phyloP scores from a whole-genome alignment of 2,113 vertebrate species.

The Oplegnathus fasciatus region DNA sequence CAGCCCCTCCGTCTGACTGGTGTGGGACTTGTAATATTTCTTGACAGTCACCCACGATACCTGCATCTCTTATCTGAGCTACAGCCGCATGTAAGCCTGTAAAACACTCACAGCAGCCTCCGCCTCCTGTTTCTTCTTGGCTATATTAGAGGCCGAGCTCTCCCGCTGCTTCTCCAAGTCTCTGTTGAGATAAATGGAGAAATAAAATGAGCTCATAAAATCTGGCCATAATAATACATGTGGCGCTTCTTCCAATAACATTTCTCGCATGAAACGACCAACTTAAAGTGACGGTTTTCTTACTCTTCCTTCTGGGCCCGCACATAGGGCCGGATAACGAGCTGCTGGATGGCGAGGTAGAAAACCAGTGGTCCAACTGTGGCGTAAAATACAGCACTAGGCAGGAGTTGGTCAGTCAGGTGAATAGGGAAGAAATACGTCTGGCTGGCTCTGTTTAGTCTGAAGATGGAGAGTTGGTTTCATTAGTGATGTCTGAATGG shows the following conservation, averaged over 20 bases:
- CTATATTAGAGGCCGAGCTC: conserved; percentile 89
- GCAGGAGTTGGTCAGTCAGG: conserved; percentile 97
- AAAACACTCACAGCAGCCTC: conserved; percentile 92
- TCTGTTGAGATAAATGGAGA: conserved; percentile 79
- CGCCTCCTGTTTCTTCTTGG: conserved; percentile 95
- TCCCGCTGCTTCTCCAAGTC: conserved; percentile 96
- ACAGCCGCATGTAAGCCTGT: conserved; percentile 1
- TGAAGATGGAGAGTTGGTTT: conserved; percentile 68
- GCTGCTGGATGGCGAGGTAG: conserved; percentile 94
- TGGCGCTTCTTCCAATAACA: conserved; percentile 39
- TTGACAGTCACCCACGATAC: conserved; percentile 13
- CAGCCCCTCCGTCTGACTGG: neutral
- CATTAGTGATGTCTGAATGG: neutral
- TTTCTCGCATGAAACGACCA: conserved; percentile 38
- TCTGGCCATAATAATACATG: conserved; percentile 40
- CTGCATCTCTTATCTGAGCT: conserved; percentile 20
- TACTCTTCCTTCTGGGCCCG: conserved; percentile 95
- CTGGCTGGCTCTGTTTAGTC: conserved; percentile 97
- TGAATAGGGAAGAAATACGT: conserved; percentile 98
- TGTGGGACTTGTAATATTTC: conserved; percentile 29
- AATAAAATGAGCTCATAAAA: conserved; percentile 65
- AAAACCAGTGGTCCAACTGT: conserved; percentile 93
- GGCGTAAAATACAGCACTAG: conserved; percentile 97
- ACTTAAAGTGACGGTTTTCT: conserved; percentile 72
- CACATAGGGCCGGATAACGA: conserved; percentile 96